Percentiles rank a stretch among this genome's conserved stretches.
Conservation (phyloP, 2,113 vertebrate genomes). For the Tautogolabrus adspersus region DNA sequence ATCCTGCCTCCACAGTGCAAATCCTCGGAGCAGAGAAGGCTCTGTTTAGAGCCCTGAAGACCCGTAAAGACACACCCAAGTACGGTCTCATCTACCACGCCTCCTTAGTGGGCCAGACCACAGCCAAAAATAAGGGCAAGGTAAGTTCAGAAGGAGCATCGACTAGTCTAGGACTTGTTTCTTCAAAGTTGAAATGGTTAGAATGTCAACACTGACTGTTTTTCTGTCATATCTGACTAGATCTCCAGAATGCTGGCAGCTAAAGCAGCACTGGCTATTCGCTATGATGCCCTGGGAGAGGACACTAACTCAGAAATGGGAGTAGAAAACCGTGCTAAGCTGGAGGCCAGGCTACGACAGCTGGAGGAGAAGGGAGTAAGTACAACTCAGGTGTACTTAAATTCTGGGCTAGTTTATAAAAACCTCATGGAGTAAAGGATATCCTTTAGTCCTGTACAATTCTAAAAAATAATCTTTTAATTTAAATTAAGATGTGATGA, state of each 20-base stretch:
- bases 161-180: too few relatives aligned
- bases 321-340: conserved; percentile 93
- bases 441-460: too few relatives aligned
- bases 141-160: conserved; percentile 70
- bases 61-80: conserved; percentile 95
- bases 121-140: conserved; percentile 98
- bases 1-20: conserved; percentile 97
- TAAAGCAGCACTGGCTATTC: conserved; percentile 92
- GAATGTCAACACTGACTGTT: not conserved
- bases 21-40: conserved; percentile 98
- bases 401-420: too few relatives aligned
- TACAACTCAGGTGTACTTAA: conserved; percentile 10
- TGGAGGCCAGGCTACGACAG: conserved; percentile 90
- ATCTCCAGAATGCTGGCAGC: conserved; percentile 98
- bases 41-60: conserved; percentile 96
- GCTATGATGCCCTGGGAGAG: conserved; percentile 97
- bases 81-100: conserved; percentile 99
- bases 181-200: not conserved
- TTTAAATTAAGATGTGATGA: too few relatives aligned
- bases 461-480: too few relatives aligned
- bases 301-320: conserved; percentile 94
- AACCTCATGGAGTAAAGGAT: too few relatives aligned
- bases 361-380: conserved; percentile 95
- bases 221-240: conserved; percentile 47
- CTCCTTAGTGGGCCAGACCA: conserved; percentile 94